Evolutionary conservation across 2,113 vertebrate genomes (phyloP), one percentile per base, ranked within the genome.

Genomic region (Mus musculus): DNA sequence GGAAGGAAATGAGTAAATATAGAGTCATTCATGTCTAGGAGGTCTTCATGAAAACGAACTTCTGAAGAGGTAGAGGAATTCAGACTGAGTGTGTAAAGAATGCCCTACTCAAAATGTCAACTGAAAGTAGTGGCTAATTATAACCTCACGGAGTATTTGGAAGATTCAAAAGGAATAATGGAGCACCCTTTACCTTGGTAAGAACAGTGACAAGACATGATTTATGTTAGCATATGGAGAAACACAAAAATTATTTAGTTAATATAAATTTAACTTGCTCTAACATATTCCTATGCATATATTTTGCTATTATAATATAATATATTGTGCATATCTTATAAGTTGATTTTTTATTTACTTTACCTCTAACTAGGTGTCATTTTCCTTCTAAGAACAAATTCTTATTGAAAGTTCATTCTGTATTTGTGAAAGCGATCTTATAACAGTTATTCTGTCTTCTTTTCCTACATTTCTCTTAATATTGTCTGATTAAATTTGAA

Each of bases 261-360:
- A 88, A 33, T 5, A 26, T 14, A 52, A 28, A 3, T 69, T 92
- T 22, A 11, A 39, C 49, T 1, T 88, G 3, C 63, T 59, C 73
- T 88, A 67, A 82, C 78, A 88, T 22, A 19, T 94, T 80, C 56
- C 14, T 90, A 33, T n/a, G 42, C 56, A 42, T 75, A 24, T 80
- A 69, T 69, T 91, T 91, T 56, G 19, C 91, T 13, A 61, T 61
- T 93, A 93, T 82, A 65, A 56, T 93, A 93, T 82, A 65, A 56
- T 16, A 4, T 67, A 81, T 75, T 67, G 28, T 86, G 1, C 56
- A 42, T 77, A 81, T 24, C 49, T 89, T 1, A 89, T 91, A 22
- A 78, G 26, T 26, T 85, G 2, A 22, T 22, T 65, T 93, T 65
- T 49, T 78, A 39, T 93, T 73, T 28, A 13, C 54, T 65, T 80